Evolutionary conservation across 2,797 vertebrate genomes (phyloP), one percentile per base, ranked within the genome.

Genomic region (Apodemus agrarius): DNA sequence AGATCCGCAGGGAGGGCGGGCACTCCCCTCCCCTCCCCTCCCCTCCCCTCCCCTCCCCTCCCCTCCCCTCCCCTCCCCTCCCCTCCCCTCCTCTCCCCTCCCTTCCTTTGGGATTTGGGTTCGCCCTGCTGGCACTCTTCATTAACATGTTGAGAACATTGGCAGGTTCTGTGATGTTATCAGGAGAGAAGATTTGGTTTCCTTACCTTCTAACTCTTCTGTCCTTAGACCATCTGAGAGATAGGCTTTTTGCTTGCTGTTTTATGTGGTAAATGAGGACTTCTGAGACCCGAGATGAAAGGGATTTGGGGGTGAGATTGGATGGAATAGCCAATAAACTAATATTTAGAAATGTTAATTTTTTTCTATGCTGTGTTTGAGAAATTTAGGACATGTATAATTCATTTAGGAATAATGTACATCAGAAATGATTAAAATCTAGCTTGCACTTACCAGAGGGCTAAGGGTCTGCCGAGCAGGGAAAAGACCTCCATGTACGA

Each of bases 331-430:
- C 31, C 61, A 95, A 49, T 93, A 94, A 96, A 94, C 63, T 85
- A 90, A 79, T 91, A 90, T 80, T 89, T 92, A 94, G 90, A 94
- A 94, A 95, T 90, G 22, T 84, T 94, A 59, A 80, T 82, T 81
- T 96, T 96, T 93, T 95, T 94, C 0, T 90, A 89, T 93, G 37
- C 52, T 88, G n/a, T 75, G 24, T 85, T 96, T 93, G 82, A 96
- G 85, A 96, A 97, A 92, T 69, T 80, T 96, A 89, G 85, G 59
- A 22, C 57, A 72, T 94, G 79, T 79, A 14, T 79, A 89, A 69
- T 89, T 95, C 43, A 80, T 95, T 94, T 93, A 92, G 24, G 43
- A 89, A 75, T 94, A 83, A 74, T 84, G 34, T 72, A 46, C n/a
- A 72, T 83, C 37, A 67, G 84, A 94, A 90, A 79, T 92, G 67